A percentile compares a stretch with the other conserved stretches of the same genome.
These are phyloP conservation scores for Ancistrus triradiatus DNA, from an alignment of 2,113 vertebrate genomes.

Conservation along the genomic window DNA sequence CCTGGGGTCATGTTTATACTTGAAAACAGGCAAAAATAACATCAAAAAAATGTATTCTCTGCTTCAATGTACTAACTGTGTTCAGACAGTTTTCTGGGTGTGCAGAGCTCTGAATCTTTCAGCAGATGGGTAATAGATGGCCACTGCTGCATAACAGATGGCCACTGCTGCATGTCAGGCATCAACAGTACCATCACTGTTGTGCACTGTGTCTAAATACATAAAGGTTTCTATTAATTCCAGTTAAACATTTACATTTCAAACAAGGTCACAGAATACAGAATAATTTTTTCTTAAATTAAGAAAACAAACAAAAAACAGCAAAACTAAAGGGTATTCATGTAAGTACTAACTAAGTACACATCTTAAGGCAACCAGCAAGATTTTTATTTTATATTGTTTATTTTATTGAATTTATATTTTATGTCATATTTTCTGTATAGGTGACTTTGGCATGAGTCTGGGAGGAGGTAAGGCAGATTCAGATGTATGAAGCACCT, in stretches of 20 bases:
- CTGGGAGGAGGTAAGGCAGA: not conserved
- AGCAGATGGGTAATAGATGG: not conserved
- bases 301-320: too few species aligned
- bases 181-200: not conserved
- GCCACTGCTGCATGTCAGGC: not conserved
- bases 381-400: not conserved
- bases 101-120: not conserved
- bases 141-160: too few species aligned
- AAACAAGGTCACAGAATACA: not conserved
- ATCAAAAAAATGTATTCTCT: too few species aligned
- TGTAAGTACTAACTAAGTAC: too few species aligned
- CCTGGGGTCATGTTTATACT: too few species aligned
- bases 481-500: conserved; percentile 19
- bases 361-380: too few species aligned
- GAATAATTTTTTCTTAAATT: not conserved
- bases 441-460: too few species aligned
- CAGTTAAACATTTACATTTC: conserved; percentile 2
- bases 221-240: not conserved
- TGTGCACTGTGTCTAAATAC: not conserved
- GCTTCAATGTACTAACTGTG: too few species aligned
- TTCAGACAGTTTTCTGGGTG: not conserved
- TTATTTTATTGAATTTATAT: not conserved
- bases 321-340: too few species aligned
- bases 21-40: too few species aligned
- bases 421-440: too few species aligned